A percentile compares a stretch with the other conserved stretches of the same genome.
These are phyloP conservation scores for Oriolus oriolus DNA, from an alignment of 2,113 vertebrate species.

Conservation along the genomic window DNA sequence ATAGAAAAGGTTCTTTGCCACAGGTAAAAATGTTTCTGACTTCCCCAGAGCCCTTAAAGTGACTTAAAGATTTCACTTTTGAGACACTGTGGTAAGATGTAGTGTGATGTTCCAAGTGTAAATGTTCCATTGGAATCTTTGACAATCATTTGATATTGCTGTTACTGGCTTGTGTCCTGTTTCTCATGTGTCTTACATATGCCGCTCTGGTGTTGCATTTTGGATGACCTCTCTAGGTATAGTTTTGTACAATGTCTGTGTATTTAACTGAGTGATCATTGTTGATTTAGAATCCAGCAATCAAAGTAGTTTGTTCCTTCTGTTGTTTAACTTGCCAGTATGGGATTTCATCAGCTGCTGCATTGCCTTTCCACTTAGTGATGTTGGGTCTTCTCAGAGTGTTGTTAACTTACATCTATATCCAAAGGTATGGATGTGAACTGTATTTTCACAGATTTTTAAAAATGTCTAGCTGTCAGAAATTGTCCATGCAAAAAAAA, in stretches of 20 bases:
- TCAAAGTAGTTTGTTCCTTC: not conserved
- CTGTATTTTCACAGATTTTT: not conserved
- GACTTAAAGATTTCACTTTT: not conserved
- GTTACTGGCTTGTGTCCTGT: not conserved
- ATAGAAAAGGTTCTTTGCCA: not conserved
- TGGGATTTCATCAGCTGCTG: not conserved
- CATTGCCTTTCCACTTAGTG: not conserved
- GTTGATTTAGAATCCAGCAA: not conserved
- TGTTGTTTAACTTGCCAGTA: not conserved
- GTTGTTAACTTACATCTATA: not conserved
- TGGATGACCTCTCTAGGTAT: not conserved
- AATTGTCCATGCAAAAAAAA: not conserved
- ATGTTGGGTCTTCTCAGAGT: not conserved
- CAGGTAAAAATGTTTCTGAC: not conserved
- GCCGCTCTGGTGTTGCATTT: not conserved
- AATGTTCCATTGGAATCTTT: not conserved
- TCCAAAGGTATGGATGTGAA: not conserved
- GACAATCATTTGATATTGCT: not conserved
- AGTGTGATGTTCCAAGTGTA: not conserved
- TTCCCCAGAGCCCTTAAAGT: not conserved
- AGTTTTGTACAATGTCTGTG: not conserved
- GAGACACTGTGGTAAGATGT: not conserved
- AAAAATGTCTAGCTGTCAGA: not conserved
- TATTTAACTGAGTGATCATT: not conserved
- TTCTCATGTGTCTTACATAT: fast-evolving